Evolutionary conservation across 2,113 vertebrate species (phyloP), one percentile per base, ranked within the genome.

Genomic region (Hippocampus comes): DNA sequence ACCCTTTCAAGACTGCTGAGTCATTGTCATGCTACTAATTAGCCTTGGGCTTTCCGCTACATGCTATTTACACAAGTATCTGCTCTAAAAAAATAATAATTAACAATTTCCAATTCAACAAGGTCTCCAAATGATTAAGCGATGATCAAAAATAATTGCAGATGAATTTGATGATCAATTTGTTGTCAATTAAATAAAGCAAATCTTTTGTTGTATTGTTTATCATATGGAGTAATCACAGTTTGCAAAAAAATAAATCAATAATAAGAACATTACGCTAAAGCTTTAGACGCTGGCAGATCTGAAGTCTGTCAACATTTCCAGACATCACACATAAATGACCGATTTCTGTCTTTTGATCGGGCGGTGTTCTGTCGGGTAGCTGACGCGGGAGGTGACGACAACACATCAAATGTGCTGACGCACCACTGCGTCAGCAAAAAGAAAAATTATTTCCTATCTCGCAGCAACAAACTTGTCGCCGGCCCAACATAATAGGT

Each of bases 361-460:
- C 1, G 18, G 21, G 21, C 4, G n/a, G 6, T 17, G 42, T 48
- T 66, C 64, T 66, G 43, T 25, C 6, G n/a, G 14, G 59, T 61
- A 48, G 15, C 63, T 25, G 41, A 42, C 34, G 18, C 8, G 20
- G 61, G 21, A 42, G n/a, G 10, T 64, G 63, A 65, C 43, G 42
- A 66, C n/a, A 46, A 9, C 42, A 65, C 38, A 66, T 66, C n/a
- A 66, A 65, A 65, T 66, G 41, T 18, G 64, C 64, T 66, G 64
- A 66, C 23, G 48, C 5, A 6, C 23, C 14, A 27, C 64, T 66
- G 43, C 23, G 20, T 66, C 41, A 66, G 42, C 63, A 9, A 48
- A 66, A 46, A 66, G 48, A 5, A n/a, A 2, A 17, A 63, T 3
- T 15, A 66, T 27, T 65, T 15, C n/a, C 43, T 46, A 23, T 48